Conservation (phyloP, 2,113 vertebrate genomes). For the Chaetorhynchus papuensis region DNA sequence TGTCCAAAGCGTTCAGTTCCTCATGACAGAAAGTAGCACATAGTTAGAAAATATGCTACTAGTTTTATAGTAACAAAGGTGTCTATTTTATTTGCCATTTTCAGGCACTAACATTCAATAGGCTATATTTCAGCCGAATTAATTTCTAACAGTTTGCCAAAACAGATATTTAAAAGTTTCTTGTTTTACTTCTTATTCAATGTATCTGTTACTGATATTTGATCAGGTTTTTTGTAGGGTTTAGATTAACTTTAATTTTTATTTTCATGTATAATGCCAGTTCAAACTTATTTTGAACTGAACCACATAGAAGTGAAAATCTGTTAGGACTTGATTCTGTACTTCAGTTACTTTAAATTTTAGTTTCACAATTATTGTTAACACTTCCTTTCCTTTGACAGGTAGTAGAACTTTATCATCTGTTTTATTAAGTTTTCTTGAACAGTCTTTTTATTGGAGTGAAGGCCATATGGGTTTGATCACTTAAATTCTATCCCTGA, state of each 20-base stretch:
- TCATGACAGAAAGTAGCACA: not conserved
- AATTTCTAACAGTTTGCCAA: conserved; percentile 13
- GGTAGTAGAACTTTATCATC: not conserved
- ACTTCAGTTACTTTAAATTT: not conserved
- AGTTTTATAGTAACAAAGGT: not conserved
- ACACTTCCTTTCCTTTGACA: not conserved
- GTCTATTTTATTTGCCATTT: conserved; percentile 29
- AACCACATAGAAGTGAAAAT: not conserved
- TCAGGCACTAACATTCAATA: not conserved
- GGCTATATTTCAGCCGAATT: conserved; percentile 15
- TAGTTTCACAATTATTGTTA: not conserved
- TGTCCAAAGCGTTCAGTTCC: not conserved
- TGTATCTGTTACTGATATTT: not conserved
- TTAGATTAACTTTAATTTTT: not conserved
- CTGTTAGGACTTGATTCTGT: not conserved
- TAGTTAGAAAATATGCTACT: not conserved
- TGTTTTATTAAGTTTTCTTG: not conserved
- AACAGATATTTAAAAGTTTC: conserved; percentile 23
- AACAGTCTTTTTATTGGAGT: not conserved
- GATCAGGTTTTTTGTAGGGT: not conserved
- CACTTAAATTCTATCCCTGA: not conserved
- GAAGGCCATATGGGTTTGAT: not conserved
- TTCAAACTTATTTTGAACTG: not conserved
- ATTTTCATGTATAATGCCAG: not conserved
- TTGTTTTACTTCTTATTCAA: not conserved